A percentile compares a stretch with the other conserved stretches of the same genome.
These are phyloP conservation scores for Arrhamphus sclerolepis DNA, from an alignment of 2,797 vertebrate genomes.

Conservation along the genomic window DNA sequence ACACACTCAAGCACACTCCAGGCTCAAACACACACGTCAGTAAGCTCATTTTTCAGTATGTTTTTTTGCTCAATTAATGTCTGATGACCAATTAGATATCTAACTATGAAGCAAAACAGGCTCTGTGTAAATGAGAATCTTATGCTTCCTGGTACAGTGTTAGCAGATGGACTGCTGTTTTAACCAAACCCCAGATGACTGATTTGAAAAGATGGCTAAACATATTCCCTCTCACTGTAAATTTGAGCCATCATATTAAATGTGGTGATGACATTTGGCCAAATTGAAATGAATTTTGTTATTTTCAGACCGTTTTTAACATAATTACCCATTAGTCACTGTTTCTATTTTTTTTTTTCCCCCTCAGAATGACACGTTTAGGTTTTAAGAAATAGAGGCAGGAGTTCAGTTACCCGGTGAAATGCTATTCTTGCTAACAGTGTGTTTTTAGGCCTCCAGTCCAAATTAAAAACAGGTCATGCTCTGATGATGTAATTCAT, in stretches of 20 bases:
- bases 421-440: conserved; percentile 24
- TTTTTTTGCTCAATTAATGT: conserved; percentile 80
- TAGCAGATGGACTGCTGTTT: conserved; percentile 39
- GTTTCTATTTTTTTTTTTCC: conserved; percentile 26
- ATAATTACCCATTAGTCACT: conserved; percentile 49
- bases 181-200: conserved; percentile 31
- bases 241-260: conserved; percentile 33
- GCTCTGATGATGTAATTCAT: conserved; percentile 40
- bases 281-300: conserved; percentile 51
- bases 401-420: conserved; percentile 35
- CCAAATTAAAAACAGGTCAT: conserved; percentile 22
- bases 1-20: conserved; percentile 53
- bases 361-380: neutral
- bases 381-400: conserved; percentile 42
- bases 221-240: conserved; percentile 17
- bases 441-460: no score
- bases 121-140: conserved; percentile 66
- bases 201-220: conserved; percentile 46
- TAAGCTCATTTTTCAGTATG: conserved; percentile 74
- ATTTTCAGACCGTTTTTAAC: conserved; percentile 37
- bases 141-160: conserved; percentile 31
- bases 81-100: conserved; percentile 77
- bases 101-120: conserved; percentile 73
- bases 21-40: conserved; percentile 62
- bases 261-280: conserved; percentile 42